Percentiles rank a stretch among this genome's conserved stretches.
phyloP scores from a whole-genome alignment of 1,140 invertebrate genomes.

The Zaprionus taronus region DNA sequence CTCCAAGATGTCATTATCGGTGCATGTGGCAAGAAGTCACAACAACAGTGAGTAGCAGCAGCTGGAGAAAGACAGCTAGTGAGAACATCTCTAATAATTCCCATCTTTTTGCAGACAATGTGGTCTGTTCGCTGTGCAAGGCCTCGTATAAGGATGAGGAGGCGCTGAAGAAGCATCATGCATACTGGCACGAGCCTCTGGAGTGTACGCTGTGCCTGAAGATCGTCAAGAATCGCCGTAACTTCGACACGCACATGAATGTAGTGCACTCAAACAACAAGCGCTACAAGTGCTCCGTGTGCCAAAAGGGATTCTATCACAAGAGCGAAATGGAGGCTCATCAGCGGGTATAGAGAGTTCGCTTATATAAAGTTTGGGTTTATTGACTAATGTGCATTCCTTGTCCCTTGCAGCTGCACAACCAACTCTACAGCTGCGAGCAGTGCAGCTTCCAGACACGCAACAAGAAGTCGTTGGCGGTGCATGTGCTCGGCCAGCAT shows the following conservation, averaged over 20 bases:
- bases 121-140: conserved; percentile 63
- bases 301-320: conserved; percentile 77
- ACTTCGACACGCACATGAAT: conserved; percentile 68
- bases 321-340: conserved; percentile 75
- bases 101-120: conserved; percentile 56
- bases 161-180: conserved; percentile 62
- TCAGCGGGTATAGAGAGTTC: conserved; percentile 44
- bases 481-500: conserved; percentile 70
- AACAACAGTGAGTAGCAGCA: conserved; percentile 65
- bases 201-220: conserved; percentile 68
- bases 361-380: neutral
- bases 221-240: conserved; percentile 69
- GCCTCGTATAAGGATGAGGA: conserved; percentile 62
- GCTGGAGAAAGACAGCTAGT: neutral
- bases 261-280: conserved; percentile 73
- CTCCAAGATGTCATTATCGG: conserved; percentile 78
- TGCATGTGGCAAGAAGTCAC: conserved; percentile 79
- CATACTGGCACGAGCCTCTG: conserved; percentile 64
- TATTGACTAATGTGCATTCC: neutral
- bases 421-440: conserved; percentile 54
- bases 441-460: conserved; percentile 69
- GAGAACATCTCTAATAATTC: neutral
- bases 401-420: conserved; percentile 44
- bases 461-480: conserved; percentile 69
- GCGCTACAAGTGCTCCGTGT: conserved; percentile 68